These are phyloP conservation scores for Tauraco erythrolophus DNA, from an alignment of 2,113 vertebrate genomes.

Conservation along the genomic window DNA sequence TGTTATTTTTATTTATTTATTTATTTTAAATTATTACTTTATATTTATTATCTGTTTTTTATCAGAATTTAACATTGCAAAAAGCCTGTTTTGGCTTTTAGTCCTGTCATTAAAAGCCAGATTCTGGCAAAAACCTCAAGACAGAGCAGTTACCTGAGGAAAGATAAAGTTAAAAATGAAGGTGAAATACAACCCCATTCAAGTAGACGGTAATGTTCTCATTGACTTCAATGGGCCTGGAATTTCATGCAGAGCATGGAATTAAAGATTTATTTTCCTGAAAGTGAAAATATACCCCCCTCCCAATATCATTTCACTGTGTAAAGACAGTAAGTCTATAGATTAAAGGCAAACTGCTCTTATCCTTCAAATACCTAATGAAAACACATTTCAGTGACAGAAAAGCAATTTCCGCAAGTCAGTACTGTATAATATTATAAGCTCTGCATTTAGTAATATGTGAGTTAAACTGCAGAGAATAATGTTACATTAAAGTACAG, in stretches of 20 bases:
- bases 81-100: neutral
- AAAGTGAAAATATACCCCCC: neutral
- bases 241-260: neutral
- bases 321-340: neutral
- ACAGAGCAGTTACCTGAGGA: neutral
- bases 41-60: neutral
- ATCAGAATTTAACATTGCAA: neutral
- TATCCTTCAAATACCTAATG: conserved; percentile 11
- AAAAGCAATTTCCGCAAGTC: conserved; percentile 23
- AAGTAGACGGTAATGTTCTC: neutral
- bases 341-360: neutral
- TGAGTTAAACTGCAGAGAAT: neutral
- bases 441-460: neutral
- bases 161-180: neutral
- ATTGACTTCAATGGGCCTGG: neutral
- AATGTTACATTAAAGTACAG: neutral
- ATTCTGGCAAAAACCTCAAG: neutral
- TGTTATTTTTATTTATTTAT: too few relatives aligned
- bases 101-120: neutral
- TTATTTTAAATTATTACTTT: neutral
- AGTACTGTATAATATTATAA: neutral
- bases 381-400: conserved; percentile 45
- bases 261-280: conserved; percentile 8
- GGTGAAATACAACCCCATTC: neutral
- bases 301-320: neutral